phyloP scores from a whole-genome alignment of 2,113 vertebrate genomes.

The Agapornis roseicollis region DNA sequence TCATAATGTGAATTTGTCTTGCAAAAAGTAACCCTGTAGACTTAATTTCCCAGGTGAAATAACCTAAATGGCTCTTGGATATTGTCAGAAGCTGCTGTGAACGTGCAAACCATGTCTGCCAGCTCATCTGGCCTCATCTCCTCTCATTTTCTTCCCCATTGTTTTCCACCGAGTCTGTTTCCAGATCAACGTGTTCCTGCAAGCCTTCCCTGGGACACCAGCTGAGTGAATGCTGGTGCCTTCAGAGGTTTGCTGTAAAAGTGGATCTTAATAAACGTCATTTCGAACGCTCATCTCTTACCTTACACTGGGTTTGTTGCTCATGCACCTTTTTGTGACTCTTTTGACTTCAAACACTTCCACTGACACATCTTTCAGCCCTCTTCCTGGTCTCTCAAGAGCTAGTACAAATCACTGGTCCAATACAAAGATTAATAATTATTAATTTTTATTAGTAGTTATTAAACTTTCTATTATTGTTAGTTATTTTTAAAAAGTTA shows the following conservation, averaged over 20 bases:
- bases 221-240: background rate
- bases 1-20: background rate
- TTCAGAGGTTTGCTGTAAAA: background rate
- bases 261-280: background rate
- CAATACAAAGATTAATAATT: background rate
- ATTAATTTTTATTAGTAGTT: too few relatives aligned
- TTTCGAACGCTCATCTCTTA: background rate
- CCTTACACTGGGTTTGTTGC: background rate
- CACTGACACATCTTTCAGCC: accelerated
- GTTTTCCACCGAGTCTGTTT: background rate
- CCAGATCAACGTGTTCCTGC: background rate
- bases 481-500: too few relatives aligned
- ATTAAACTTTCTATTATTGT: too few relatives aligned
- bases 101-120: background rate
- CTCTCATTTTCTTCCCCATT: background rate
- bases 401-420: accelerated
- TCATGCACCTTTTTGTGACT: background rate
- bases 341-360: accelerated
- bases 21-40: background rate
- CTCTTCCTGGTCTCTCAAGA: background rate
- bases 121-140: background rate
- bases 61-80: background rate
- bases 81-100: background rate
- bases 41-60: background rate
- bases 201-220: background rate